Percentiles rank a stretch among this genome's conserved stretches.
phyloP scores from a whole-genome alignment of 2,113 vertebrate species.

The Alouatta palliata region DNA sequence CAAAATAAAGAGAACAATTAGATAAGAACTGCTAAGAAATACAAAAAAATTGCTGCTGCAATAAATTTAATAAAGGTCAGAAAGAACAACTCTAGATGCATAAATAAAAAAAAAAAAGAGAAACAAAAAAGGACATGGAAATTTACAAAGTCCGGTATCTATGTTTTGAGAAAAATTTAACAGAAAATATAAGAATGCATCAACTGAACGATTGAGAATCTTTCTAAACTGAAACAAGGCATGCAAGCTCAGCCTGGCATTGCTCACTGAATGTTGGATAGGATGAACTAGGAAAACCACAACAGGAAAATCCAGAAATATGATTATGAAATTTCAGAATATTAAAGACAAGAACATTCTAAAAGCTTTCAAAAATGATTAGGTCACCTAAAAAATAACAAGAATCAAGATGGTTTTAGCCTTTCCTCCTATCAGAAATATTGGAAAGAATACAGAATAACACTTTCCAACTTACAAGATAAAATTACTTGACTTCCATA shows the following conservation, averaged over 20 bases:
- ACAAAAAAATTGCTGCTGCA: background rate
- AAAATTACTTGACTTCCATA: background rate
- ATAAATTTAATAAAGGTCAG: background rate
- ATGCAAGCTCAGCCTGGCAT: background rate
- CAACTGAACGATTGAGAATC: background rate
- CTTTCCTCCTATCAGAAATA: background rate
- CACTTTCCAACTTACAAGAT: background rate
- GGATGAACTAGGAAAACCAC: background rate
- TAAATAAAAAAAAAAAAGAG: constrained; percentile 6
- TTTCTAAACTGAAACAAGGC: background rate
- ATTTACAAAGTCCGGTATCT: background rate
- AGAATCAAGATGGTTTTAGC: background rate
- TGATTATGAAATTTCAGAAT: background rate
- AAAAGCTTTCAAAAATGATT: background rate
- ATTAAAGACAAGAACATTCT: background rate
- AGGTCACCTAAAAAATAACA: background rate
- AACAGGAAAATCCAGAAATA: background rate
- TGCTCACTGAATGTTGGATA: background rate
- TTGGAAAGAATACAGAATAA: background rate
- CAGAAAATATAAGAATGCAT: background rate
- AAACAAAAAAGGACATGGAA: background rate
- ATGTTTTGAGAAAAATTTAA: background rate
- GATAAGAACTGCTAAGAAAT: background rate
- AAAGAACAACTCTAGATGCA: background rate
- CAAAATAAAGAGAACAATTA: background rate